A percentile compares a stretch with the other conserved stretches of the same genome.
These are phyloP conservation scores for Telmatochromis sp. DNA, from an alignment of 2,113 vertebrate genomes.

Conservation along the genomic window DNA sequence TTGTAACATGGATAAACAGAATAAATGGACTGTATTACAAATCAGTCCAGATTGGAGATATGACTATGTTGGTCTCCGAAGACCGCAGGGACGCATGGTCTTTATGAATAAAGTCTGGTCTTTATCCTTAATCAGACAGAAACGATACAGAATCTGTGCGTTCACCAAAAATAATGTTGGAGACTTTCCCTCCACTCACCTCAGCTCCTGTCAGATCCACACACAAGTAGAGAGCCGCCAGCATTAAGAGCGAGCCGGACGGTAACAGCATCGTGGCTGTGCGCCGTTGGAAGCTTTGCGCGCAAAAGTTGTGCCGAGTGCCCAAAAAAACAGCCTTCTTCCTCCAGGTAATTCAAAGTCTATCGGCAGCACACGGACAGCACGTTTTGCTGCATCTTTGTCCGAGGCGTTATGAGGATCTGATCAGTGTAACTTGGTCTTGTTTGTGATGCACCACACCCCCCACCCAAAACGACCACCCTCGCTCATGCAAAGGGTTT, in stretches of 20 bases:
- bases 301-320: background rate
- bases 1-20: background rate
- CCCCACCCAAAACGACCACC: slow-evolving; percentile 64
- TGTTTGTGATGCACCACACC: slow-evolving; percentile 66
- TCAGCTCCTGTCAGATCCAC: slow-evolving; percentile 47
- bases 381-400: slow-evolving; percentile 69
- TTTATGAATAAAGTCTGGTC: background rate
- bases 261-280: slow-evolving; percentile 53
- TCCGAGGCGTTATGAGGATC: slow-evolving; percentile 64
- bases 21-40: background rate
- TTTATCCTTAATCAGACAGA: background rate
- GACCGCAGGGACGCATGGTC: background rate
- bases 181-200: slow-evolving; percentile 39
- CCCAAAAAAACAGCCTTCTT: slow-evolving; percentile 8
- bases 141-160: background rate
- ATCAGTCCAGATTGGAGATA: background rate
- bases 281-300: background rate
- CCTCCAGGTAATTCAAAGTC: background rate
- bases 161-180: background rate
- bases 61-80: background rate
- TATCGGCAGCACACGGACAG: slow-evolving; percentile 44
- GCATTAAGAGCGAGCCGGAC: slow-evolving; percentile 35
- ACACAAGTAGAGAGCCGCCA: slow-evolving; percentile 40
- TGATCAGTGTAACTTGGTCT: slow-evolving; percentile 55
- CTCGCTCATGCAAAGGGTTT: slow-evolving; percentile 48